These are phyloP conservation scores for Lagopus leucura DNA, from an alignment of 2,113 vertebrate species.

Conservation along the genomic window DNA sequence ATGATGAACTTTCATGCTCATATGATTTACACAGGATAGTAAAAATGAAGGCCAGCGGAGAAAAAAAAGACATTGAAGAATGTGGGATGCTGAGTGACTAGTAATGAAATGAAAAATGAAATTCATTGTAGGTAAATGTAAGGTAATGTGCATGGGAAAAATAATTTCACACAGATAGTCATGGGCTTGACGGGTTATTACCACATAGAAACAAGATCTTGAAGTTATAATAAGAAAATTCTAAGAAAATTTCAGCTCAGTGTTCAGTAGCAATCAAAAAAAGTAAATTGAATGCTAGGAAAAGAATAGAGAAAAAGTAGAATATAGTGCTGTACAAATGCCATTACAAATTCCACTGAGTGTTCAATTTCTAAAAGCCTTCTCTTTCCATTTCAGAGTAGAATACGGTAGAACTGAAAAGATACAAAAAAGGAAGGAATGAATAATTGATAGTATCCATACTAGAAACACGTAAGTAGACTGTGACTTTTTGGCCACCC, in stretches of 20 bases:
- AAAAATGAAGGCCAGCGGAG: neutral
- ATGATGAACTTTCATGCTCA: neutral
- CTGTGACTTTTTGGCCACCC: neutral
- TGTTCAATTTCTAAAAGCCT: neutral
- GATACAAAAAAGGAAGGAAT: neutral
- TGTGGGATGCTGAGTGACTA: neutral
- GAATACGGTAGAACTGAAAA: neutral
- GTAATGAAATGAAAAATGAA: constrained; percentile 15
- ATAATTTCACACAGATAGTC: neutral
- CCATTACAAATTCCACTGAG: neutral
- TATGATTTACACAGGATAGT: neutral
- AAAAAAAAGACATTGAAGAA: neutral
- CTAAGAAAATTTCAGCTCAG: neutral
- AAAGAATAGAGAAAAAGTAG: neutral
- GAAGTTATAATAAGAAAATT: neutral
- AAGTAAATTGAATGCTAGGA: constrained; percentile 6
- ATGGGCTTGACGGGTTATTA: neutral
- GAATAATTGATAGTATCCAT: neutral
- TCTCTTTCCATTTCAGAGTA: neutral
- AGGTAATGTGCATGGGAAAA: neutral
- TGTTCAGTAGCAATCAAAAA: constrained; percentile 20
- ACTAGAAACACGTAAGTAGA: neutral
- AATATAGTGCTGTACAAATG: neutral
- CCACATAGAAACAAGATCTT: neutral
- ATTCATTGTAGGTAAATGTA: neutral